Percentiles rank a stretch among this genome's conserved stretches.
Evolutionary conservation across 2,797 vertebrate genomes (phyloP).

Genomic region (Melanotaenia trifasciata): DNA sequence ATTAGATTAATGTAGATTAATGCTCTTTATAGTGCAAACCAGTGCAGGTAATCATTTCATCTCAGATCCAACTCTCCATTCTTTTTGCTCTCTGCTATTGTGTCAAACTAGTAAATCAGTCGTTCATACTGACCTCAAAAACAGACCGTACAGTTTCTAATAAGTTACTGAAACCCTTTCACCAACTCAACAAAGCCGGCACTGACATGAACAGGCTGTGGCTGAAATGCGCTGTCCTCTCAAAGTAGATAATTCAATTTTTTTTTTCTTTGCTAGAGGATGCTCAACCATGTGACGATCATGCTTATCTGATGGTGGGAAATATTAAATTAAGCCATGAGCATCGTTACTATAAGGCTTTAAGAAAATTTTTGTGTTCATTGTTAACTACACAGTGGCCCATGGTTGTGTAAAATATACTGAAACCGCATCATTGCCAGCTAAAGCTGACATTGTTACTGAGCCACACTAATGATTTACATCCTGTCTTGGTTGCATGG

Average conservation of each 20-base stretch:
- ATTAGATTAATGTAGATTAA: constrained; percentile 24
- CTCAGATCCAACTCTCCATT: constrained; percentile 14
- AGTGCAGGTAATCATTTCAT: constrained; percentile 2
- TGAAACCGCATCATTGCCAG: neutral
- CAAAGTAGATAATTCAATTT: constrained; percentile 63
- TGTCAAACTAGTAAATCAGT: neutral
- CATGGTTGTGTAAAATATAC: constrained; percentile 2
- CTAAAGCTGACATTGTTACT: neutral
- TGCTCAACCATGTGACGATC: constrained; percentile 66
- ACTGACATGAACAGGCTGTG: constrained; percentile 31
- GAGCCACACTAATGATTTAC: neutral
- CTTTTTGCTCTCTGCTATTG: neutral
- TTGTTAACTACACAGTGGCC: neutral
- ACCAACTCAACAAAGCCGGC: constrained; percentile 8
- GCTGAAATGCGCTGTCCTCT: constrained; percentile 25
- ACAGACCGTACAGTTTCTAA: neutral
- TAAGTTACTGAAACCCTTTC: constrained; percentile 19
- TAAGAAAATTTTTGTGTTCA: neutral
- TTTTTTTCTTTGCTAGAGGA: constrained; percentile 3
- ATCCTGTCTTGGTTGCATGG: too few relatives aligned
- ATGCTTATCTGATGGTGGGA: constrained; percentile 26
- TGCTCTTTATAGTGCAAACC: constrained; percentile 20
- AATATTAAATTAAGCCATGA: constrained; percentile 25
- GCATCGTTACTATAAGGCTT: neutral
- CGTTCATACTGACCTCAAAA: neutral